Conservation (phyloP, 2,888 invertebrate species). For the Entomobrya multifasciata region DNA sequence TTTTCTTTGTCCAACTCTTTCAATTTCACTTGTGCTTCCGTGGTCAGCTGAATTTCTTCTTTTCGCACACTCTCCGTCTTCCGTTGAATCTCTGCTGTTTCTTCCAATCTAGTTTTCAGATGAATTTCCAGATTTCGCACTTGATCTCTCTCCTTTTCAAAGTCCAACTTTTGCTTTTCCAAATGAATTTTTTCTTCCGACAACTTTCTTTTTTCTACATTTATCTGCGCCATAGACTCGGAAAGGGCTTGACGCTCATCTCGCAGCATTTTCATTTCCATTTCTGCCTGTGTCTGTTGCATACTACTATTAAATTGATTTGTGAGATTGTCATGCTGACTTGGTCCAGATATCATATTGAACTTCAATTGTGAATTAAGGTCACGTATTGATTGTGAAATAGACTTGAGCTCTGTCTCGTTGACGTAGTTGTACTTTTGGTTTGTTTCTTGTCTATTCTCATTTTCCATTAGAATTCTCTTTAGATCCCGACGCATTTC, state of each 20-base stretch:
- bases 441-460: constrained; percentile 43
- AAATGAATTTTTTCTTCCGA: constrained; percentile 85
- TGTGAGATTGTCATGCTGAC: constrained; percentile 39
- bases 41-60: constrained; percentile 68
- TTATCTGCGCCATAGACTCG: constrained; percentile 77
- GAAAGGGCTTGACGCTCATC: constrained; percentile 77
- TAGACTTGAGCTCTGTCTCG: constrained; percentile 76
- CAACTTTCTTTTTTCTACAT: constrained; percentile 82
- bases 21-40: constrained; percentile 70
- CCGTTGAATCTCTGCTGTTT: constrained; percentile 75
- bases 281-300: constrained; percentile 75
- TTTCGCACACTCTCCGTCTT: constrained; percentile 74
- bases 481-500: constrained; percentile 77
- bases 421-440: constrained; percentile 72
- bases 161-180: constrained; percentile 85
- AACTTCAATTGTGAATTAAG: constrained; percentile 73
- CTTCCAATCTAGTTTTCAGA: constrained; percentile 69
- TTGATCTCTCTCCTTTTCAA: constrained; percentile 85
- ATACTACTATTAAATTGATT: constrained; percentile 59
- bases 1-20: constrained; percentile 72
- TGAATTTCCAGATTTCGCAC: constrained; percentile 75
- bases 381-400: constrained; percentile 75
- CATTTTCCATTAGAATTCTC: constrained; percentile 68
- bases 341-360: constrained; percentile 42
- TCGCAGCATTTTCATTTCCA: constrained; percentile 76